These are phyloP conservation scores for Lagorchestes hirsutus DNA, from an alignment of 2,797 vertebrate genomes.

Conservation along the genomic window DNA sequence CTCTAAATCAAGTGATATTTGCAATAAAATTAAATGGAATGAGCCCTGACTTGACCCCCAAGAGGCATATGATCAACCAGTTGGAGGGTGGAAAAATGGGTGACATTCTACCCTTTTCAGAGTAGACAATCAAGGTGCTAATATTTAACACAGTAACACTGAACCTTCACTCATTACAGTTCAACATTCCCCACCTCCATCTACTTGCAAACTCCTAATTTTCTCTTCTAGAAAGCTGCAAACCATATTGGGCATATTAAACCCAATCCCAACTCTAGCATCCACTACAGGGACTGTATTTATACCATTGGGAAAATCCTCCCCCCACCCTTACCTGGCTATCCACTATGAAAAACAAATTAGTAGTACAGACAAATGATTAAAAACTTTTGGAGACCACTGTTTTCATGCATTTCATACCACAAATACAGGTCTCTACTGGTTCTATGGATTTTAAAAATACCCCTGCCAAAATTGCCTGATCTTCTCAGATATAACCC, in stretches of 20 bases:
- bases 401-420: neutral
- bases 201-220: neutral
- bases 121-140: neutral
- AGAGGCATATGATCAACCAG: neutral
- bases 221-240: neutral
- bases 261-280: neutral
- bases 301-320: neutral
- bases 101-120: neutral
- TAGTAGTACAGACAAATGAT: conserved; percentile 32
- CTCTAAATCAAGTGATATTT: neutral
- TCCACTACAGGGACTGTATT: neutral
- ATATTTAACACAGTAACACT: neutral
- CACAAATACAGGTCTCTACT: neutral
- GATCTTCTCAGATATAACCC: conserved; percentile 19
- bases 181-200: neutral
- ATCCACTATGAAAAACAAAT: neutral
- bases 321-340: neutral
- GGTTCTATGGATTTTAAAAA: neutral
- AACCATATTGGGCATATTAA: neutral
- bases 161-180: neutral
- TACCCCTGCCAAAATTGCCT: neutral
- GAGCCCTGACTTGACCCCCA: neutral
- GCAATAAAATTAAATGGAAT: neutral
- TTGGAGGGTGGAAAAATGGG: neutral
- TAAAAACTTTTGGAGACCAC: neutral